Base-by-base conservation (phyloP, 2,797 vertebrate species). In the Cossypha niveicapilla region DNA sequence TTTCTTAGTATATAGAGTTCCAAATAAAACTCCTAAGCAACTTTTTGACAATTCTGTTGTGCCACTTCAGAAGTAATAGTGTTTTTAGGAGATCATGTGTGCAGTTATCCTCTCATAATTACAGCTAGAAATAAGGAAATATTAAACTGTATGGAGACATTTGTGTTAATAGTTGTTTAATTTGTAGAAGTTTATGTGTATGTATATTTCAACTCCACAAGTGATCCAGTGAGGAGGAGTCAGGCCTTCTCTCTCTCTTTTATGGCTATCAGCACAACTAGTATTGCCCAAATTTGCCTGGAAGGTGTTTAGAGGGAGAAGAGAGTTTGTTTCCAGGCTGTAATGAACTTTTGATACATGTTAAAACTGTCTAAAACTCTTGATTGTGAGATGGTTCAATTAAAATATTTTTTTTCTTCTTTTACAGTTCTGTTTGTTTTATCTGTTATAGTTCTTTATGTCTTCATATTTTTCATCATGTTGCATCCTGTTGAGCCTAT, bases 391-490 rank as follows among this genome's bases (percentile, higher is more conserved):
- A n/a, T 70, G 27, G 30, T 82, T 37, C 18, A 7, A 80, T 68
- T 58, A 85, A 93, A 57, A 10, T 86, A 3, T 12, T 58, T 74
- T 72, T 60, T 78, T 79, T 73, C 78, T 89, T 96, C 57, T 96
- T 92, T 97, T 96, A 23, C 97, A 98, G 98, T 97, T 96, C 98
- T 98, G 35, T 99, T 99, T 94, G 97, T 99, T 90, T 7, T 98
- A 77, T 99, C 98, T 71, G 94, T 98, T 83, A 47, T 98, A 84
- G 78, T 95, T 96, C 98, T 99, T 71, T 98, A 98, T 84, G 45
- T 97, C 95, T 98, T 99, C 97, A 97, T 99, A 76, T 95, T 99
- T 58, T 98, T 98, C 97, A 98, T 99, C 98, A 97, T 99, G 98
- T 98, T 99, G 95, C 92, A 98, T 96, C 99, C 98, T 19, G 83